These are phyloP conservation scores for Pterocles orientalis DNA, from an alignment of 2,113 vertebrate species.

Conservation along the genomic window DNA sequence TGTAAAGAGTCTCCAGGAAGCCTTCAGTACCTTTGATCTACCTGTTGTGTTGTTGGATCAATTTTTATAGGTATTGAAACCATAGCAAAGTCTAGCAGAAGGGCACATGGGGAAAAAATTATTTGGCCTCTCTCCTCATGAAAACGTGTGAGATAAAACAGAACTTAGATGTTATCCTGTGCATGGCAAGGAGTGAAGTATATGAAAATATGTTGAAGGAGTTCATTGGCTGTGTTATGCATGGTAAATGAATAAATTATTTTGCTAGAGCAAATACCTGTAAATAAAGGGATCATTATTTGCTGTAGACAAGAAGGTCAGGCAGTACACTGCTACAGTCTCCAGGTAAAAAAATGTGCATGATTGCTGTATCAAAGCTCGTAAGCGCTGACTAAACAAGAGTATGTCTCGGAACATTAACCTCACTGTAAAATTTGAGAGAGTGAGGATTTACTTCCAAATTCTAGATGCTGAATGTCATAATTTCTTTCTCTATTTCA, in stretches of 20 bases:
- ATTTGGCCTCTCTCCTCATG: neutral
- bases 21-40: neutral
- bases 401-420: accelerated
- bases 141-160: neutral
- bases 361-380: neutral
- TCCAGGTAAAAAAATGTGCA: neutral
- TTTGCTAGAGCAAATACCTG: neutral
- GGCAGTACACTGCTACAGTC: neutral
- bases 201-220: neutral
- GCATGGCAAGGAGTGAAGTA: neutral
- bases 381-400: neutral
- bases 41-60: neutral
- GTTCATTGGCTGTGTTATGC: neutral
- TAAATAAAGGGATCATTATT: neutral
- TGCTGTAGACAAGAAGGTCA: neutral
- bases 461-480: neutral
- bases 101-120: neutral
- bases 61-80: neutral
- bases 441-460: neutral
- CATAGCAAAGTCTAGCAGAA: neutral
- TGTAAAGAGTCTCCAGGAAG: neutral
- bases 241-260: neutral
- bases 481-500: neutral
- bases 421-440: neutral
- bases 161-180: neutral